A percentile compares a stretch with the other conserved stretches of the same genome.
These are phyloP conservation scores for Clanis bilineata DNA, from an alignment of 2,888 invertebrate species.

Conservation along the genomic window DNA sequence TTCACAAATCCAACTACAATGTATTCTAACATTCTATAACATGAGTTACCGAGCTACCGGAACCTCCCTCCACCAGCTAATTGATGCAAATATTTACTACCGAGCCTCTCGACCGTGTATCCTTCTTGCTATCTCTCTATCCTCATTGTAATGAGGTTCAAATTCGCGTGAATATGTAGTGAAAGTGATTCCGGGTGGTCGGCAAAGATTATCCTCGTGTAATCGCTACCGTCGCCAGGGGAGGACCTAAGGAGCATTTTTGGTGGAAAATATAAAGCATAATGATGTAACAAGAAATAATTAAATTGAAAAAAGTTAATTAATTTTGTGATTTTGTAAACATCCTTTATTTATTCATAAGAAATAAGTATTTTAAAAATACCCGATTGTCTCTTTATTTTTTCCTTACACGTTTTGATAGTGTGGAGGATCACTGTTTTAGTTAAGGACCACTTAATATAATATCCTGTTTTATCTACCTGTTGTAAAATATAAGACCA, in stretches of 20 bases:
- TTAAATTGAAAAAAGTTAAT: too few species aligned
- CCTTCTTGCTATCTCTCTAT: slow-evolving; percentile 19
- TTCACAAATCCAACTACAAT: background rate
- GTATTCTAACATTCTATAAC: background rate
- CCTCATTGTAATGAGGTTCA: slow-evolving; percentile 10
- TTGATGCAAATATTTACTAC: slow-evolving; percentile 24
- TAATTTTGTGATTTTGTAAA: too few species aligned
- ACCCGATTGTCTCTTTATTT: too few species aligned
- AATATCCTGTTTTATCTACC: too few species aligned
- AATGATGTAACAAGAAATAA: too few species aligned
- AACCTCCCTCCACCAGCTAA: slow-evolving; percentile 14
- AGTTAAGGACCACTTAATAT: too few species aligned
- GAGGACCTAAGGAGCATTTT: background rate
- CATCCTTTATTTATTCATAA: too few species aligned
- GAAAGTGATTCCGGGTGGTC: slow-evolving; percentile 31
- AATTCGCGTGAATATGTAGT: slow-evolving; percentile 13
- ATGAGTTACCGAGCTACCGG: background rate
- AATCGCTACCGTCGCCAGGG: slow-evolving; percentile 8
- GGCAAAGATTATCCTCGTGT: slow-evolving; percentile 26
- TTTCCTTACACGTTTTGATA: too few species aligned
- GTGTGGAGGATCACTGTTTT: too few species aligned
- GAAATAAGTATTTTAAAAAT: too few species aligned
- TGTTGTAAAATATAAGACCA: too few species aligned
- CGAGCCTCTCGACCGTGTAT: slow-evolving; percentile 22
- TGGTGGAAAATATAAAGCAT: background rate